Evolutionary conservation across 2,888 invertebrate species (phyloP), one percentile per base, ranked within the genome.

Genomic region (Drosophila conformis): DNA sequence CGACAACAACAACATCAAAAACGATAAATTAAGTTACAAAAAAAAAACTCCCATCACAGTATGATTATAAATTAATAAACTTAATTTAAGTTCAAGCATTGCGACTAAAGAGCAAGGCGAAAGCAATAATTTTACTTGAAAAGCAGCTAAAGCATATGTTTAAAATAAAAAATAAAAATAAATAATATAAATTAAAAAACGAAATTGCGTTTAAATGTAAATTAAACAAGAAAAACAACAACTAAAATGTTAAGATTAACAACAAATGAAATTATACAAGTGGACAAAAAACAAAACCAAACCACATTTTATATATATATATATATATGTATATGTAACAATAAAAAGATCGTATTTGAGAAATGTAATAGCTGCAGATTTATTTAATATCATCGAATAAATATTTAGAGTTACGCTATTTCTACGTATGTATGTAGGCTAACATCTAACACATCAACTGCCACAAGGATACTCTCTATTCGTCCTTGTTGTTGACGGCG

Each of bases 401-500:
- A 83, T 83, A 83, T 72, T 69, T 81, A 80, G 70, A 74, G 52
- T 67, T 79, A 73, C 53, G 66, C 56, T 73, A 83, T 84, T 73
- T 71, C 81, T 85, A 83, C 69, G 46, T 60, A 38, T 69, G 46
- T 48, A 29, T 36, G 31, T 59, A 59, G 52, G 27, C 63, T 63
- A 63, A 48, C 21, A 64, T 79, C 59, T 70, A 57, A 38, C 27
- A 58, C 40, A 36, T 29, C 21, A 36, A 54, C 27, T 36, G 27
- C 27, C 1, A 10, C 38, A 59, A 56, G 53, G 71, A 54, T 27
- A 52, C 69, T 80, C 4, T 29, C n/a, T 57, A 82, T 73, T 89
- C 87, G 61, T 91, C 91, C 73, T 90, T 87, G 66, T 92, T 92
- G 73, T 92, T 92, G 65, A 86, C 33, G 15, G 92, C 56, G 11